phyloP scores from a whole-genome alignment of 2,113 vertebrate genomes.

The Heterocephalus glaber region DNA sequence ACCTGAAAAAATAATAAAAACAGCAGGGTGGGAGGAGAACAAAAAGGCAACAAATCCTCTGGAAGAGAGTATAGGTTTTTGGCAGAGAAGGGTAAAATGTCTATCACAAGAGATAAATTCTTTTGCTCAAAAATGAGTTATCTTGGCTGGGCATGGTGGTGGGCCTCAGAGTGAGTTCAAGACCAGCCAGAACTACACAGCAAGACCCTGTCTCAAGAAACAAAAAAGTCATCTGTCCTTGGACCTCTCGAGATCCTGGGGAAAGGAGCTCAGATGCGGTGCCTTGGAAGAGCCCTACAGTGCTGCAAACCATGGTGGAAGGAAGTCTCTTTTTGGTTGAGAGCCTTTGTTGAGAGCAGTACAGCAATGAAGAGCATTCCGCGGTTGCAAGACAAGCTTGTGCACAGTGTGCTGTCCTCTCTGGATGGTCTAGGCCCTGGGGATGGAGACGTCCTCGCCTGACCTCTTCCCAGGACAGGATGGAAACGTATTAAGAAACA shows the following conservation, averaged over 20 bases:
- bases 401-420: neutral
- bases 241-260: neutral
- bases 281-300: neutral
- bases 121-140: neutral
- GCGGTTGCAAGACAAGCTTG: neutral
- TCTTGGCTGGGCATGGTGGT: neutral
- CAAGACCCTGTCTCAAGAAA: neutral
- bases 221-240: neutral
- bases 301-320: neutral
- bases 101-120: neutral
- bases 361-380: neutral
- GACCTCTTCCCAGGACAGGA: slow-evolving; percentile 17
- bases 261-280: neutral
- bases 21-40: neutral
- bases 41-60: neutral
- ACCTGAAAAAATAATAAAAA: too few relatives aligned
- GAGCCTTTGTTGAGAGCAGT: neutral
- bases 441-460: neutral
- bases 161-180: neutral
- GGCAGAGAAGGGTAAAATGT: neutral
- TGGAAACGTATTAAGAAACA: neutral
- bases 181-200: neutral
- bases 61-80: neutral
- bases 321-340: neutral
- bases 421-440: neutral